Base-by-base conservation (phyloP, 2,888 invertebrate species). In the Liopterus haemorrhoidalis region DNA sequence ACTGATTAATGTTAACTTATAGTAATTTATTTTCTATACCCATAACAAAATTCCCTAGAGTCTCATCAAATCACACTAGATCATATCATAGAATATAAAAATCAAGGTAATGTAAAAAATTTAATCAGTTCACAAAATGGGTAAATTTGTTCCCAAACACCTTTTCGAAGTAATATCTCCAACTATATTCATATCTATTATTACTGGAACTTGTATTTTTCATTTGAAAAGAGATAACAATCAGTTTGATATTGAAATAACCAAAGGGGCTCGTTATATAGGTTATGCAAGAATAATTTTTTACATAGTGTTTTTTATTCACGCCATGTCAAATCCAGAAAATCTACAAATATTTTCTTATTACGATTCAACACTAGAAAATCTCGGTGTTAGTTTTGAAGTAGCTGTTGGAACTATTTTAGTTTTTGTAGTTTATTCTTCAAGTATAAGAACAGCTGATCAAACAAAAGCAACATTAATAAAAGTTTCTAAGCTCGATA, bases 291-390 rank as follows among this genome's bases (percentile, higher is more conserved):
- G 39, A 8, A 21, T 15, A 3, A 12, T 44, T 15, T 36, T 30
- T 18, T 44, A 30, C 12, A 30, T 31, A 5, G 5, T 30, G 11
- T 39, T 45, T 24, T 14, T 44, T 3, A 19, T 45, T 3, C 15
- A 45, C 25, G 24, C 45, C 4, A 9, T 24, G 8, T 24, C 32
- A 16, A 31, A 31, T 30, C 19, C 44, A 11, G n/a, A 31, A 5
- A 44, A 44, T 19, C 25, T 44, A n/a, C 15, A 19, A 3, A 44
- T 44, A 11, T 22, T 44, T 11, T 30, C 37, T 16, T 44, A 44
- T 31, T 44, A 44, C 18, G 31, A 44, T 19, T 30, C 25, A 8
- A 16, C 32, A 14, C 25, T 38, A n/a, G 37, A 37, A 8, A 44
- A 44, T 32, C 21, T 44, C 2, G 44, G 44, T 4, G 18, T 44